phyloP scores from a whole-genome alignment of 2,113 vertebrate species.

The Petromus typicus region DNA sequence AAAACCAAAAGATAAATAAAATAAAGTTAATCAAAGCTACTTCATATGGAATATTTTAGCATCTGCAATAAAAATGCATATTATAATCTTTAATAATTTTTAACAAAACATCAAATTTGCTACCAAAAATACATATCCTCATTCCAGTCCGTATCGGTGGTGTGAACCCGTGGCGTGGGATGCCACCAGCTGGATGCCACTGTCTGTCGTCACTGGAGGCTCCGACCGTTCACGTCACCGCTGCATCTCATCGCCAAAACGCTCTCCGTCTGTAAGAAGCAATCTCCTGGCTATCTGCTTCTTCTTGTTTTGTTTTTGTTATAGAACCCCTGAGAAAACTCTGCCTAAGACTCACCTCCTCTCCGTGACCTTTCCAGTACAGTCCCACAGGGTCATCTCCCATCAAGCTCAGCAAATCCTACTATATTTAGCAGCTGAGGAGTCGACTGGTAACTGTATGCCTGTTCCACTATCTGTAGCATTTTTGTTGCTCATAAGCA shows the following conservation, averaged over 20 bases:
- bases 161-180: not conserved
- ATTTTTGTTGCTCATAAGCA: conserved; percentile 52
- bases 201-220: not conserved
- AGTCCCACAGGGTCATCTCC: conserved; percentile 70
- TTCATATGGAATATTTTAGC: not conserved
- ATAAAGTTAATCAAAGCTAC: not conserved
- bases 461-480: not conserved
- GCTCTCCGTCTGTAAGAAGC: not conserved
- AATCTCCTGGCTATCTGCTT: conserved; percentile 21
- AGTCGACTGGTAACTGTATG: not conserved
- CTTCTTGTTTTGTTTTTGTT: conserved; percentile 66
- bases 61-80: conserved; percentile 4
- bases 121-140: not conserved
- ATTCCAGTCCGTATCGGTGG: not conserved
- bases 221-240: not conserved
- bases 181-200: not conserved
- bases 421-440: conserved; percentile 46
- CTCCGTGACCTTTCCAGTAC: conserved; percentile 67
- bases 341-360: conserved; percentile 58
- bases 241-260: not conserved
- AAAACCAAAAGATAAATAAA: not conserved
- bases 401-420: not conserved
- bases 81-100: conserved; percentile 11
- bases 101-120: conserved; percentile 23
- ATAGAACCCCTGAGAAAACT: conserved; percentile 65